Conservation (phyloP, 2,797 vertebrate genomes). For the Spheniscus humboldti region DNA sequence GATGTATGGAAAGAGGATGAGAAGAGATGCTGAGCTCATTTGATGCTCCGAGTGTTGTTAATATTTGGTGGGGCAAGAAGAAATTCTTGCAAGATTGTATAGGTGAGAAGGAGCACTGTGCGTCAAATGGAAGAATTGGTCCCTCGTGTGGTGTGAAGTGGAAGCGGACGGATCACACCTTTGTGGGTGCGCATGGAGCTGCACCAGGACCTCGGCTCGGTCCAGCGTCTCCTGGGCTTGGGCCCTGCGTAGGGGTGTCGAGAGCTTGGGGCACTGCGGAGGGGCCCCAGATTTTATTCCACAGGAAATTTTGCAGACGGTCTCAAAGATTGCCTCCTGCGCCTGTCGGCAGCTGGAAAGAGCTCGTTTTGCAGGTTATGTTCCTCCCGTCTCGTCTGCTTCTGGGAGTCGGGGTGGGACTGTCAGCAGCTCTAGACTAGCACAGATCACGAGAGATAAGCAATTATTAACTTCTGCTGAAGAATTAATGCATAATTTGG, state of each 20-base stretch:
- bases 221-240: neutral
- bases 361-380: rapidly evolving
- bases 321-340: rapidly evolving
- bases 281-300: neutral
- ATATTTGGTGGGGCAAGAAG: neutral
- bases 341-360: rapidly evolving
- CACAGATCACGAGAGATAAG: neutral
- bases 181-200: rapidly evolving
- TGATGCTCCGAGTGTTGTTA: neutral
- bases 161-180: rapidly evolving
- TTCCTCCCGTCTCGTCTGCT: neutral
- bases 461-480: neutral
- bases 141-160: neutral
- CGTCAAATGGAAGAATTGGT: neutral
- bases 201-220: rapidly evolving
- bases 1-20: neutral
- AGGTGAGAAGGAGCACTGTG: neutral
- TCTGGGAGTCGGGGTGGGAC: neutral
- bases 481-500: neutral
- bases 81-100: neutral
- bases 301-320: neutral
- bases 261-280: neutral
- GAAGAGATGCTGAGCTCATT: neutral
- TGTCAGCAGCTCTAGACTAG: neutral
- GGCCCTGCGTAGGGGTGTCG: rapidly evolving